A percentile compares a stretch with the other conserved stretches of the same genome.
Conservation (phyloP, 2,888 invertebrate species). For the Sphaerophoria rueppellii region DNA sequence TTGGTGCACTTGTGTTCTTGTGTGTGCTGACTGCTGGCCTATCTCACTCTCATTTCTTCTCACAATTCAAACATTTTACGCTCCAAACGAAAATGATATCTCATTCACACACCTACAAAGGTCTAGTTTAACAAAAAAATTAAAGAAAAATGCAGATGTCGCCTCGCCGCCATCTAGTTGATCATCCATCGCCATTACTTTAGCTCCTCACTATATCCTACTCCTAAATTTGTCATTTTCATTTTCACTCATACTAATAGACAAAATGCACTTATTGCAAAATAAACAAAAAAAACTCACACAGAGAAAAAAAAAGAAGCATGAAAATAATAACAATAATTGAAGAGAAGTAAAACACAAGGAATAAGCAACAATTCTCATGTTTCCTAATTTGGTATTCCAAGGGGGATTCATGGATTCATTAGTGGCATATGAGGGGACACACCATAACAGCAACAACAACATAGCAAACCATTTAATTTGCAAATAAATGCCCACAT, state of each 20-base stretch:
- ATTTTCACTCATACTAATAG: constrained; percentile 17
- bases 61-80: too few species aligned
- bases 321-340: not conserved
- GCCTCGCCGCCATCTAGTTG: not conserved
- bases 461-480: constrained; percentile 43
- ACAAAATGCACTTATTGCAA: not conserved
- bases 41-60: too few species aligned
- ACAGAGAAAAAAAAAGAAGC: not conserved
- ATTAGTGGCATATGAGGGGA: constrained; percentile 21
- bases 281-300: constrained; percentile 15
- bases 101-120: not conserved
- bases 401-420: constrained; percentile 38
- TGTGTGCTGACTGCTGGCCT: too few species aligned
- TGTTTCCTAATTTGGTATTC: constrained; percentile 45
- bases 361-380: constrained; percentile 15
- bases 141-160: not conserved
- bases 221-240: constrained; percentile 10
- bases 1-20: too few species aligned
- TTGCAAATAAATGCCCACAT: constrained; percentile 66
- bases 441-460: constrained; percentile 27
- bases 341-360: constrained; percentile 22
- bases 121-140: not conserved
- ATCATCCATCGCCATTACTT: not conserved
- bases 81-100: not conserved
- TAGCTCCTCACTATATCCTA: too few species aligned